phyloP scores from a whole-genome alignment of 2,113 vertebrate species.

The Eublepharis macularius region DNA sequence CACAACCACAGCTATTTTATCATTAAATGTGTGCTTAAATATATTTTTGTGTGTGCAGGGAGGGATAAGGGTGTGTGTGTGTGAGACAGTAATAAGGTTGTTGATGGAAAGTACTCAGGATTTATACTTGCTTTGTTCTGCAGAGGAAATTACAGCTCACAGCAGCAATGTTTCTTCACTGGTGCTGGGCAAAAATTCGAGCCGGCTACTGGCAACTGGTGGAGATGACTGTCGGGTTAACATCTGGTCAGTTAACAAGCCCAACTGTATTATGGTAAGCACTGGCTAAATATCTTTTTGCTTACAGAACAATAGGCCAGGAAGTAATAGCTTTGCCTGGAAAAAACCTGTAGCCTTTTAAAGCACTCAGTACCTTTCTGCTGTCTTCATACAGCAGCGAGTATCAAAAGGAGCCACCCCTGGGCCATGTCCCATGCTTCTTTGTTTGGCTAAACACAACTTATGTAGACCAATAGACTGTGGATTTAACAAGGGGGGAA shows the following conservation, averaged over 20 bases:
- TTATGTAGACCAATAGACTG: too few species aligned
- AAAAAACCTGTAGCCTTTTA: not conserved
- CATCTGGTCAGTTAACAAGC: conserved; percentile 94
- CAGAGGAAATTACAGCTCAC: conserved; percentile 94
- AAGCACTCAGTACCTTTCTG: not conserved
- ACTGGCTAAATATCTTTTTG: not conserved
- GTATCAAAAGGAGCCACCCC: too few species aligned
- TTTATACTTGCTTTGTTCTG: conserved; percentile 9
- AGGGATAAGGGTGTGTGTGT: not conserved
- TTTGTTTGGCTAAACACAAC: too few species aligned
- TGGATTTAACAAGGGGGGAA: too few species aligned
- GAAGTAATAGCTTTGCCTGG: not conserved
- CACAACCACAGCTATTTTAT: too few species aligned
- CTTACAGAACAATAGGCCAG: rapidly evolving
- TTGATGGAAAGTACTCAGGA: not conserved
- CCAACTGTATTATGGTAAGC: conserved; percentile 98
- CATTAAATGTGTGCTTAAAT: not conserved
- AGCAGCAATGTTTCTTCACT: conserved; percentile 88
- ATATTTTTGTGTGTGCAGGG: not conserved
- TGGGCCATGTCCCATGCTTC: too few species aligned
- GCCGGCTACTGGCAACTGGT: conserved; percentile 91
- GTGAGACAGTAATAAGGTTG: not conserved
- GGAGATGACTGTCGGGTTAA: conserved; percentile 95
- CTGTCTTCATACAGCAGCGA: not conserved
- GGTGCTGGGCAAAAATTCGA: conserved; percentile 88